A percentile compares a stretch with the other conserved stretches of the same genome.
These are phyloP conservation scores for Vanessa atalanta DNA, from an alignment of 1,140 invertebrate species.

Conservation along the genomic window DNA sequence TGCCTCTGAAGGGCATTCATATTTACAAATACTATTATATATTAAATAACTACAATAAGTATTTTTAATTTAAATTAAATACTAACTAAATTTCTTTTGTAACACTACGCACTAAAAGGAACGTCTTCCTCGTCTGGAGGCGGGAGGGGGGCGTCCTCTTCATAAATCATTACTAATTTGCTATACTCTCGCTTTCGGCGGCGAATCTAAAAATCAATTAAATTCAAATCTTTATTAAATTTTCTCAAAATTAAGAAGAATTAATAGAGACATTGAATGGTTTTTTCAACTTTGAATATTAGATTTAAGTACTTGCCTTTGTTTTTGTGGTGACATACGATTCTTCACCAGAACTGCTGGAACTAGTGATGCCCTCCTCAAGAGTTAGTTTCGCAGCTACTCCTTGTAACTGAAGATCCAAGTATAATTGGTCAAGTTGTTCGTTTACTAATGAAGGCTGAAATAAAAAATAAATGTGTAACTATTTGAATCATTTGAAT, in stretches of 20 bases:
- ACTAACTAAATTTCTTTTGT: background rate
- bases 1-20: too few relatives aligned
- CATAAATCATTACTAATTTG: slow-evolving; percentile 82
- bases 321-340: slow-evolving; percentile 26
- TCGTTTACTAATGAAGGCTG: slow-evolving; percentile 87
- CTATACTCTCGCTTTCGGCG: slow-evolving; percentile 76
- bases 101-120: slow-evolving; percentile 24
- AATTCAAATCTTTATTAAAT: background rate
- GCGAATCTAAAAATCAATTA: slow-evolving; percentile 46
- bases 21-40: background rate
- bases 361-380: slow-evolving; percentile 84
- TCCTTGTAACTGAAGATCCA: slow-evolving; percentile 86
- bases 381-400: slow-evolving; percentile 81
- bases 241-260: too few relatives aligned
- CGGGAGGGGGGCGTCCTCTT: slow-evolving; percentile 83
- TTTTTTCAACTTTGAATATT: background rate
- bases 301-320: slow-evolving; percentile 37
- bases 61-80: background rate
- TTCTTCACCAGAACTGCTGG: slow-evolving; percentile 82
- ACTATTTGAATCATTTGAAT: background rate
- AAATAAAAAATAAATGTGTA: slow-evolving; percentile 35
- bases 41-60: background rate
- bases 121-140: slow-evolving; percentile 44
- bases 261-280: too few relatives aligned
- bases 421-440: slow-evolving; percentile 86